A percentile compares a stretch with the other conserved stretches of the same genome.
Conservation (phyloP, 2,797 vertebrate genomes). For the Simalia tracyae region DNA sequence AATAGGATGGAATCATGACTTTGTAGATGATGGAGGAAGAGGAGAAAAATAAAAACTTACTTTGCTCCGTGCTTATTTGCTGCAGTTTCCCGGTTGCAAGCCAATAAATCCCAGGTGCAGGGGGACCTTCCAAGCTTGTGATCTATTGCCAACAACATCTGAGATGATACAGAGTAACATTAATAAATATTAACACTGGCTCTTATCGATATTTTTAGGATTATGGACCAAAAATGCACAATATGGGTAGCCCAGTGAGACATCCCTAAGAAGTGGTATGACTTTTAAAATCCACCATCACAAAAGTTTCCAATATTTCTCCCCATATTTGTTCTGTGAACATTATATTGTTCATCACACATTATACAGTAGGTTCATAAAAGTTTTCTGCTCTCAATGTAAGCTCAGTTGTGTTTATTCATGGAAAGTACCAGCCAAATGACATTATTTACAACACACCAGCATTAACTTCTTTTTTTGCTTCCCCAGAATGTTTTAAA, state of each 20-base stretch:
- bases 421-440: constrained; percentile 1
- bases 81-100: background rate
- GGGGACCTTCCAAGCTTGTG: background rate
- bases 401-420: background rate
- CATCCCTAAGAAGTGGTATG: background rate
- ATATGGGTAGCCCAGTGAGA: background rate
- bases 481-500: constrained; percentile 1
- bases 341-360: background rate
- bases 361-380: background rate
- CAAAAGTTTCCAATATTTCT: background rate
- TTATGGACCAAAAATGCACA: background rate
- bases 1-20: background rate
- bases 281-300: background rate
- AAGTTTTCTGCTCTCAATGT: background rate
- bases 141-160: background rate
- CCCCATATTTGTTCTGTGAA: background rate
- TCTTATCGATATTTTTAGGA: background rate
- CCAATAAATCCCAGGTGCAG: background rate
- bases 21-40: background rate
- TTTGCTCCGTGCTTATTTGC: background rate
- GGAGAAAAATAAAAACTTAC: background rate
- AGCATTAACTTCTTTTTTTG: background rate
- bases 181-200: background rate
- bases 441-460: background rate
- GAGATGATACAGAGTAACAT: background rate